Percentiles rank a stretch among this genome's conserved stretches.
Conservation (phyloP, 1,140 invertebrate species). For the Wasmannia auropunctata region DNA sequence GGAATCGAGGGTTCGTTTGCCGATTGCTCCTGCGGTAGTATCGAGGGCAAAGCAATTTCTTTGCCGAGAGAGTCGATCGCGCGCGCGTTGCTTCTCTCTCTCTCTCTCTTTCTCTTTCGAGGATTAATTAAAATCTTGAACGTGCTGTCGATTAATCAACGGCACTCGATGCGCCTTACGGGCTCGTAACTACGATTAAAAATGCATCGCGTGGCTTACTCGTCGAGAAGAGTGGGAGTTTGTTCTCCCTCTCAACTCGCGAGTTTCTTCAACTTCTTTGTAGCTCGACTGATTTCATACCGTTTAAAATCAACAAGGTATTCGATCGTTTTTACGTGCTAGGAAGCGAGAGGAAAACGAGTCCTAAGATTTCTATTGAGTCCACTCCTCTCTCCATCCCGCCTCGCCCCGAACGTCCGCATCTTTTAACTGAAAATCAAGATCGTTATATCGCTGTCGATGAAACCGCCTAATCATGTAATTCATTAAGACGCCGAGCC, state of each 20-base stretch:
- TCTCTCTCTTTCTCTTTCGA: constrained; percentile 35
- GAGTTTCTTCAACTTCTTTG: constrained; percentile 4
- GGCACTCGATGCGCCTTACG: constrained; percentile 66
- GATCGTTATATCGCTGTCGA: background rate
- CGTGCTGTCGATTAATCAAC: constrained; percentile 72
- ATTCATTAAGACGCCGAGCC: constrained; percentile 73
- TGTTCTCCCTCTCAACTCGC: constrained; percentile 41
- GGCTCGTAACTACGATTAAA: constrained; percentile 70
- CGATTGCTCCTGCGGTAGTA: constrained; percentile 58
- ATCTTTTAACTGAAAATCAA: background rate
- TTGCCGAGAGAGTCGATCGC: constrained; percentile 61
- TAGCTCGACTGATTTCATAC: background rate
- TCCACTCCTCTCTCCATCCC: too few species aligned
- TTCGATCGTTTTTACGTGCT: background rate
- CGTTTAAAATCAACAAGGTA: constrained; percentile 1
- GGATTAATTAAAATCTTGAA: constrained; percentile 74
- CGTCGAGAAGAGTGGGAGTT: constrained; percentile 66
- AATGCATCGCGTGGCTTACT: constrained; percentile 65
- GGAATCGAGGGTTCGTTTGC: constrained; percentile 70
- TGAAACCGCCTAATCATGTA: constrained; percentile 81
- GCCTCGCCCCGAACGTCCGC: background rate
- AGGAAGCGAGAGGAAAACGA: background rate
- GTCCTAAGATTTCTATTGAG: background rate
- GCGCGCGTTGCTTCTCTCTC: background rate
- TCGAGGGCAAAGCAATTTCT: constrained; percentile 72